These are phyloP conservation scores for Selenia dentaria DNA, from an alignment of 2,888 invertebrate genomes.

Conservation along the genomic window DNA sequence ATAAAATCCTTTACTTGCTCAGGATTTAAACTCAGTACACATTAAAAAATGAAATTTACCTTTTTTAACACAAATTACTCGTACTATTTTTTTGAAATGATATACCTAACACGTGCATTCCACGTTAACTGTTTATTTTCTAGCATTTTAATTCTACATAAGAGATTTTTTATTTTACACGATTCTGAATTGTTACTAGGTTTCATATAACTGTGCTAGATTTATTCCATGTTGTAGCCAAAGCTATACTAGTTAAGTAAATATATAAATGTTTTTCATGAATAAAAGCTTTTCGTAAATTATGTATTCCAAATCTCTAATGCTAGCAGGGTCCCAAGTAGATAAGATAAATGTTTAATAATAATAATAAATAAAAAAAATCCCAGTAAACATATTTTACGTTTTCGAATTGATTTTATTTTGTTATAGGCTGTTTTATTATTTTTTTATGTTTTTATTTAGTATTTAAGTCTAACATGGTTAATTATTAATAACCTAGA, in stretches of 20 bases:
- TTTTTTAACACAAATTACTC: too few species aligned
- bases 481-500: background rate
- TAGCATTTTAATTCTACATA: too few species aligned
- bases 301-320: slow-evolving; percentile 1
- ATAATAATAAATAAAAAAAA: background rate
- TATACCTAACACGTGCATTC: too few species aligned
- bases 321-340: slow-evolving; percentile 16
- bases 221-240: slow-evolving; percentile 22
- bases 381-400: background rate
- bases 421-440: background rate
- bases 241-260: slow-evolving; percentile 2
- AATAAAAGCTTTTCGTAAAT: background rate
- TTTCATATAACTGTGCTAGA: slow-evolving; percentile 19
- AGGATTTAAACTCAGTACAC: too few species aligned
- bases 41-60: too few species aligned
- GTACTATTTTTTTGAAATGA: too few species aligned
- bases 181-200: slow-evolving; percentile 9
- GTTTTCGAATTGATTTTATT: background rate
- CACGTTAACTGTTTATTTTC: too few species aligned
- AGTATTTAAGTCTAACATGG: too few species aligned
- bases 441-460: background rate
- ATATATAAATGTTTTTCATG: background rate
- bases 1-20: too few species aligned
- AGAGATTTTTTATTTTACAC: too few species aligned
- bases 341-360: background rate